Conservation (phyloP, 2,888 invertebrate genomes). For the Papilio demoleus region DNA sequence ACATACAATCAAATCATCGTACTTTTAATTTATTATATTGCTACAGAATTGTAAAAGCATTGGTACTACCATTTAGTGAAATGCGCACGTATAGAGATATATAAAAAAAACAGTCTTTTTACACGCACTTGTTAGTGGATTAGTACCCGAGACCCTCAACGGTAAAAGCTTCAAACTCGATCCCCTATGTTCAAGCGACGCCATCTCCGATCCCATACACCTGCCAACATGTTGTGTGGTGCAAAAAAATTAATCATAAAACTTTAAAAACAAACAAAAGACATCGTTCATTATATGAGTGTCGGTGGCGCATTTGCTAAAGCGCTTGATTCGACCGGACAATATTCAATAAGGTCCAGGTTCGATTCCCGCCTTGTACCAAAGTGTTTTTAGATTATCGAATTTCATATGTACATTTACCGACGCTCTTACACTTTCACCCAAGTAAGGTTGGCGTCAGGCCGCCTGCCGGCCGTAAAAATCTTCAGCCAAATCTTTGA, state of each 20-base stretch:
- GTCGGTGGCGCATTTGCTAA: too few species aligned
- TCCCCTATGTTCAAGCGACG: conserved; percentile 75
- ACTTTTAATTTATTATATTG: conserved; percentile 12
- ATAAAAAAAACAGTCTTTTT: conserved; percentile 25
- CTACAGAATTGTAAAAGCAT: background rate
- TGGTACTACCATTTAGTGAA: background rate
- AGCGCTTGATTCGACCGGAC: too few species aligned
- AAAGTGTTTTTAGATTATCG: too few species aligned
- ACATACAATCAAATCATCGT: background rate
- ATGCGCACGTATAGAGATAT: background rate
- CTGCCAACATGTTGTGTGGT: conserved; percentile 60
- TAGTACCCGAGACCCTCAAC: conserved; percentile 52
- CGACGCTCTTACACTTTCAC: too few species aligned
- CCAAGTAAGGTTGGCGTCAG: too few species aligned
- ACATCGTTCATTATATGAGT: too few species aligned
- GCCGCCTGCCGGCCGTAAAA: too few species aligned
- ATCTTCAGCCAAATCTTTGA: too few species aligned
- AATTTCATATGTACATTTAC: too few species aligned
- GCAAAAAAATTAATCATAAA: conserved; percentile 45
- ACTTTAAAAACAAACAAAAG: background rate
- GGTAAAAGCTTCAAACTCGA: conserved; percentile 74
- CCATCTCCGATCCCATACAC: conserved; percentile 75
- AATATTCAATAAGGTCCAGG: too few species aligned
- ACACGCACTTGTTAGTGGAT: conserved; percentile 44
- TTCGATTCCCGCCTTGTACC: too few species aligned